phyloP scores from a whole-genome alignment of 2,113 vertebrate species.

The Pardalotus punctatus region DNA sequence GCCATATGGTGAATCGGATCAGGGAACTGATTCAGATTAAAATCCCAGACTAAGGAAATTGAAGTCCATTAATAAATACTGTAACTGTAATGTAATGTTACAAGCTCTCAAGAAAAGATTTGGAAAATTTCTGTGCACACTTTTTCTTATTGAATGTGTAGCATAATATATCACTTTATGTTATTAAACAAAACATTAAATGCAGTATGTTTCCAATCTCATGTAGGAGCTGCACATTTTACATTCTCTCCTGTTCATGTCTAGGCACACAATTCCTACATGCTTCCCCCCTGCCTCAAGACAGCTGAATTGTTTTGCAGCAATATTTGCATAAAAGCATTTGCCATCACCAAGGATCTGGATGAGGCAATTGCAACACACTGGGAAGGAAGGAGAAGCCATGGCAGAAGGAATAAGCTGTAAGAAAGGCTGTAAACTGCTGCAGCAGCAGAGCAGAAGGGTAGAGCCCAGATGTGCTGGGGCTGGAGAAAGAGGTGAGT shows the following conservation, averaged over 20 bases:
- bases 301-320: background rate
- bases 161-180: background rate
- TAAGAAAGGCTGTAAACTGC: background rate
- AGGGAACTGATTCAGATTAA: constrained; percentile 22
- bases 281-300: fast-evolving
- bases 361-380: fast-evolving
- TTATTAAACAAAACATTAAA: constrained; percentile 28
- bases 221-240: background rate
- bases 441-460: background rate
- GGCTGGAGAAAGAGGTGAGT: background rate
- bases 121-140: constrained; percentile 28
- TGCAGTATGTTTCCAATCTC: background rate
- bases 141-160: constrained; percentile 29
- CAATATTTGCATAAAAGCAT: background rate
- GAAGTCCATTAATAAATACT: constrained; percentile 30
- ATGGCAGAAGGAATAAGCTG: background rate
- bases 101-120: background rate
- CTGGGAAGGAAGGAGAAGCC: background rate
- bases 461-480: background rate
- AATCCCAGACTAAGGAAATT: constrained; percentile 51
- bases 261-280: background rate
- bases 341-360: background rate
- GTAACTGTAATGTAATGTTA: background rate
- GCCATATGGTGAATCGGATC: background rate
- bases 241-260: background rate